Evolutionary conservation across 1,140 invertebrate species (phyloP), one percentile per base, ranked within the genome.

Genomic region (Atta colombica): DNA sequence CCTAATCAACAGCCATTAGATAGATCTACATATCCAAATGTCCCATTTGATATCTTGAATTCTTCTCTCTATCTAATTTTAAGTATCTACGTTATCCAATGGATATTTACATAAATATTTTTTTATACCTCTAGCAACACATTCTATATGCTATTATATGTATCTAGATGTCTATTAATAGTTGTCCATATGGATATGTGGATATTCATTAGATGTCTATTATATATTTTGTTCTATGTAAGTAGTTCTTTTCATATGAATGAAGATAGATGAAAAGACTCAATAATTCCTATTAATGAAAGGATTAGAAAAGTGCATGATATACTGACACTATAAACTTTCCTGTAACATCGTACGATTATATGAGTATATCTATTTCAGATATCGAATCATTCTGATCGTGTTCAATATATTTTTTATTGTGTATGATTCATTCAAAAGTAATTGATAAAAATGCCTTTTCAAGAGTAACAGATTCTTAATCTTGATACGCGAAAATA

Each of bases 311-410:
- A 45, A 12, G 8, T 31, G 12, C 21, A 35, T 39, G n/a, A 45
- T 45, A 61, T 39, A 61, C 16, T 5, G 53, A 14, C 21, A 0
- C 14, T 28, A 78, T 18, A 53, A 39, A 28, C 14, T 51, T 66
- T 53, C 8, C 16, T 66, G 49, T 12, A 21, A 78, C 49, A 6
- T 74, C 69, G 8, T 49, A 8, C 2, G 25, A 39, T 68, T 68
- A 21, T 10, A 45, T 0, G 8, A 21, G 7, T 55, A 53, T 80
- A 53, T 80, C 7, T 49, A 16, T 58, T 81, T 82, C 2, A 7
- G 16, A 55, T 39, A 39, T 53, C 21, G n/a, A 75, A 55, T 72
- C 71, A 31, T 82, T 68, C 14, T 82, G 25, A 66, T 25, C 18
- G 39, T 55, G 49, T 69, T 69, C 8, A 51, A 39, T 58, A 55